phyloP scores from a whole-genome alignment of 2,888 invertebrate genomes.

The Cheilosia grossa region DNA sequence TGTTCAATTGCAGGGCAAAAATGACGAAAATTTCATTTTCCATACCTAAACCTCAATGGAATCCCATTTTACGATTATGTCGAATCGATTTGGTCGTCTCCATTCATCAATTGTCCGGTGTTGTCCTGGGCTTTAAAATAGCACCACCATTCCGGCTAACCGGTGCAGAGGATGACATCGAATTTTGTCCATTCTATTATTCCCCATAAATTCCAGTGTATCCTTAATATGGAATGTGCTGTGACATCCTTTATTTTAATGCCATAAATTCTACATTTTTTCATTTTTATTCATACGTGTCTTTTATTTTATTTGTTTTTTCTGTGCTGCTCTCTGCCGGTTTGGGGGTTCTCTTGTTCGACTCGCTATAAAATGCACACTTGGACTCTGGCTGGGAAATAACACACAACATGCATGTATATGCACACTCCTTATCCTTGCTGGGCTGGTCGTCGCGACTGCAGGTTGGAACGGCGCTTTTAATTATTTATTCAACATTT shows the following conservation, averaged over 20 bases:
- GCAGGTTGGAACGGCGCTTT: constrained; percentile 91
- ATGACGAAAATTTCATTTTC: not conserved
- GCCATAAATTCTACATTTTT: constrained; percentile 71
- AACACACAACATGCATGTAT: constrained; percentile 27
- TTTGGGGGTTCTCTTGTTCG: constrained; percentile 27
- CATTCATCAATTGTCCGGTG: constrained; percentile 48
- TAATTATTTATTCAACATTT: constrained; percentile 92
- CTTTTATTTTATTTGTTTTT: constrained; percentile 18
- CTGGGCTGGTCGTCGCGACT: constrained; percentile 26
- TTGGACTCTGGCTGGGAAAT: constrained; percentile 42
- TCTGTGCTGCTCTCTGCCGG: not conserved
- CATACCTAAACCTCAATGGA: constrained; percentile 17
- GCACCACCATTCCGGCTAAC: constrained; percentile 2
- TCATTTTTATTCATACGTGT: constrained; percentile 70
- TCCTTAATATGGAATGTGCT: constrained; percentile 70
- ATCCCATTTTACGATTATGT: constrained; percentile 23
- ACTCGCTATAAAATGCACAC: constrained; percentile 71
- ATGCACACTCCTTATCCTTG: constrained; percentile 14
- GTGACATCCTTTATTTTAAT: constrained; percentile 74
- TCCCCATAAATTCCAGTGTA: constrained; percentile 54
- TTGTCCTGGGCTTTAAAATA: constrained; percentile 9
- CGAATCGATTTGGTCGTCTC: constrained; percentile 6
- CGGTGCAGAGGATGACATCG: constrained; percentile 39
- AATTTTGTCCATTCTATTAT: constrained; percentile 48
- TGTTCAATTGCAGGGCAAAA: not conserved